These are phyloP conservation scores for Oligia latruncula DNA, from an alignment of 2,888 invertebrate genomes.

Conservation along the genomic window DNA sequence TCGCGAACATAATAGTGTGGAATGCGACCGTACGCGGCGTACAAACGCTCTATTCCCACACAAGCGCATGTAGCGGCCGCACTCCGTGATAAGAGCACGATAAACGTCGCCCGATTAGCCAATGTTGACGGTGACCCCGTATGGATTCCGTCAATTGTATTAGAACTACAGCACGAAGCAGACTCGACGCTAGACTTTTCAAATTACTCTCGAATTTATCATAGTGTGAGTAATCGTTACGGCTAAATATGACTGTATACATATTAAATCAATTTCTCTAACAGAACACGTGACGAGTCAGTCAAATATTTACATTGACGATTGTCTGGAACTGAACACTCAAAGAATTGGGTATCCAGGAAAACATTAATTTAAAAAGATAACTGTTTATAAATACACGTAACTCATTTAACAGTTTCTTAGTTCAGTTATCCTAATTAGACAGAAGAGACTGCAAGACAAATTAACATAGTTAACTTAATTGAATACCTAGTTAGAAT, in stretches of 20 bases:
- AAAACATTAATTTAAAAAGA: conserved; percentile 12
- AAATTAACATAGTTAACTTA: conserved; percentile 49
- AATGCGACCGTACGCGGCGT: conserved; percentile 81
- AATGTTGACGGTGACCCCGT: conserved; percentile 82
- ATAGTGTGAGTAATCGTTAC: conserved; percentile 60
- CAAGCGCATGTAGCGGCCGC: conserved; percentile 74
- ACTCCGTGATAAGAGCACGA: conserved; percentile 84
- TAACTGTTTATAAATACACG: conserved; percentile 22
- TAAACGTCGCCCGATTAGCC: conserved; percentile 86
- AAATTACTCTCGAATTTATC: conserved; percentile 57
- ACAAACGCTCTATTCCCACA: conserved; percentile 76
- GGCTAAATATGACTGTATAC: conserved; percentile 44
- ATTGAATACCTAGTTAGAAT: conserved; percentile 46
- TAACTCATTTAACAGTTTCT: conserved; percentile 33
- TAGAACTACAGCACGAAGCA: conserved; percentile 58
- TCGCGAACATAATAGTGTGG: conserved; percentile 86
- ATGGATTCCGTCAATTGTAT: conserved; percentile 72
- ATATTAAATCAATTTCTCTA: conserved; percentile 58
- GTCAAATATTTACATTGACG: conserved; percentile 49
- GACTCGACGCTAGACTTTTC: conserved; percentile 63
- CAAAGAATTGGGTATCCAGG: conserved; percentile 18
- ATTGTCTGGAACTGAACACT: conserved; percentile 45
- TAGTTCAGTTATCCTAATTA: conserved; percentile 46
- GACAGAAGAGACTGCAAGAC: conserved; percentile 36
- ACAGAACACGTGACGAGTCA: conserved; percentile 46